Evolutionary conservation across 2,797 vertebrate species (phyloP).

Genomic region (Amazonetta brasiliensis): DNA sequence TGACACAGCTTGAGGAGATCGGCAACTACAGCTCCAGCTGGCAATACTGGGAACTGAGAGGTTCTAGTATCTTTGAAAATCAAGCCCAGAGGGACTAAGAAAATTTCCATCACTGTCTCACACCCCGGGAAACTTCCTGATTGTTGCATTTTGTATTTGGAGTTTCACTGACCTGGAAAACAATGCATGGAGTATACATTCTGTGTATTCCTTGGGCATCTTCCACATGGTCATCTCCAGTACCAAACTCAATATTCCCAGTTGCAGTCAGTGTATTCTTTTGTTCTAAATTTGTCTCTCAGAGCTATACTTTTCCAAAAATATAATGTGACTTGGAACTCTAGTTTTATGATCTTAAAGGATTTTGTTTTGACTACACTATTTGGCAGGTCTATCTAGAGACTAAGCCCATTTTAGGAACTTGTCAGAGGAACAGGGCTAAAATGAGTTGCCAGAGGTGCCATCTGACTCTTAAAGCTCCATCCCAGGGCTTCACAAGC

Average conservation of each 20-base stretch:
- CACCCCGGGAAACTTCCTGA: not conserved
- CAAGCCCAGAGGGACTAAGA: not conserved
- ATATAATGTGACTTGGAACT: not conserved
- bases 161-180: slow-evolving; percentile 12
- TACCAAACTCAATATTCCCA: not conserved
- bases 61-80: not conserved
- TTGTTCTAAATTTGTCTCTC: not conserved
- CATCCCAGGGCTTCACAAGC: not conserved
- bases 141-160: not conserved
- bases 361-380: not conserved
- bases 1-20: not conserved
- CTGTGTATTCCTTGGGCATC: not conserved
- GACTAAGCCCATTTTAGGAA: not conserved
- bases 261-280: not conserved
- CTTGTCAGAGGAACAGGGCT: not conserved
- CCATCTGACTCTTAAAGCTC: not conserved
- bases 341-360: not conserved
- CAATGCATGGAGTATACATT: not conserved
- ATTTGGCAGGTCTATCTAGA: slow-evolving; percentile 3
- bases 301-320: not conserved
- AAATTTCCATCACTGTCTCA: not conserved
- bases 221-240: not conserved
- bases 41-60: not conserved
- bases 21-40: not conserved
- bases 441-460: not conserved